Evolutionary conservation across 2,797 vertebrate genomes (phyloP).

Genomic region (Coregonus ussuriensis): DNA sequence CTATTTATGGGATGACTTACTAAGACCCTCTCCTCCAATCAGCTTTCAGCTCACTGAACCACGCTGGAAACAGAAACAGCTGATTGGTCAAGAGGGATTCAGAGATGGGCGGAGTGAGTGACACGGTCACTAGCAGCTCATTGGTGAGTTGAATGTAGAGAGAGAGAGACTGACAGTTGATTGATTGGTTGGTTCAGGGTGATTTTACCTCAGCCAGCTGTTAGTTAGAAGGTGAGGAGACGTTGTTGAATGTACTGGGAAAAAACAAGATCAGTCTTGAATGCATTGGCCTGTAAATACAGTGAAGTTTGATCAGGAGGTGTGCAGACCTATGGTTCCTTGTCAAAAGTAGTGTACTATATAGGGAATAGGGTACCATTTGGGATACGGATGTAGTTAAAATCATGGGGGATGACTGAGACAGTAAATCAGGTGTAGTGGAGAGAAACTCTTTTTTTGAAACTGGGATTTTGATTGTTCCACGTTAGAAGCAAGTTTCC

Average conservation of each 20-base stretch:
- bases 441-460: neutral
- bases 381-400: no score
- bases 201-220: neutral
- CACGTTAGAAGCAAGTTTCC: neutral
- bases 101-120: neutral
- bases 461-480: neutral
- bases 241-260: slow-evolving; percentile 3
- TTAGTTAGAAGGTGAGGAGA: neutral
- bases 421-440: neutral
- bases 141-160: slow-evolving; percentile 11
- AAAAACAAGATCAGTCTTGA: neutral
- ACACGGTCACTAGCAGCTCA: slow-evolving; percentile 5
- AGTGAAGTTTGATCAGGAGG: neutral
- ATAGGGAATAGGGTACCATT: neutral
- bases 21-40: slow-evolving; percentile 9
- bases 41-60: slow-evolving; percentile 48
- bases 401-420: no score
- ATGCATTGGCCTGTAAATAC: neutral
- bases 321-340: neutral
- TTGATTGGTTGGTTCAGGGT: slow-evolving; percentile 7
- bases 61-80: slow-evolving; percentile 16
- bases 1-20: slow-evolving; percentile 12
- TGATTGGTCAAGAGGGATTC: slow-evolving; percentile 12
- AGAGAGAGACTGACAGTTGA: neutral
- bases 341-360: neutral